A percentile compares a stretch with the other conserved stretches of the same genome.
Conservation (phyloP, 1,140 invertebrate species). For the Battus philenor region DNA sequence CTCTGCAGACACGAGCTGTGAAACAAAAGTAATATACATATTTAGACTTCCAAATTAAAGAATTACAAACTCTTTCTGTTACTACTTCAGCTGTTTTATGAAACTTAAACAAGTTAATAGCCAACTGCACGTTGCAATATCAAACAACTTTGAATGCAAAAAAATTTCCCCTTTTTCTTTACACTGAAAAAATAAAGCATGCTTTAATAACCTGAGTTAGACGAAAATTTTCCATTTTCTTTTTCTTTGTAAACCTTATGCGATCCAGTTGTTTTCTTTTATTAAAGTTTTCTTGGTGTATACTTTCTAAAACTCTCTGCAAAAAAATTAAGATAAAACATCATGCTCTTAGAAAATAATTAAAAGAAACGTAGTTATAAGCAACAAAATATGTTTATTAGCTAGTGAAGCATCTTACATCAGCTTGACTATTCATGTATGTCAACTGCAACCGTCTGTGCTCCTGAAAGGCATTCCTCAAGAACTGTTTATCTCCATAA, state of each 20-base stretch:
- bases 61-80: not conserved
- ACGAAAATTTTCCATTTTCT: slow-evolving; percentile 76
- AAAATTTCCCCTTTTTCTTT: too few species aligned
- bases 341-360: not conserved
- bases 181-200: too few species aligned
- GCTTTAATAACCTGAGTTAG: slow-evolving; percentile 78
- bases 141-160: too few species aligned
- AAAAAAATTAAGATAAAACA: slow-evolving; percentile 15
- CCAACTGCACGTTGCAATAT: too few species aligned
- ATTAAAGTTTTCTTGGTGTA: slow-evolving; percentile 77
- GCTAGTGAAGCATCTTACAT: slow-evolving; percentile 37
- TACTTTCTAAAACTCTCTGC: slow-evolving; percentile 76
- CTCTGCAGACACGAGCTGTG: slow-evolving; percentile 68
- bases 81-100: not conserved
- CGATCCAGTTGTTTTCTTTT: slow-evolving; percentile 78
- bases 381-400: not conserved
- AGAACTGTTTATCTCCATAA: slow-evolving; percentile 76
- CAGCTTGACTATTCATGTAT: slow-evolving; percentile 75
- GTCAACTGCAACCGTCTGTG: slow-evolving; percentile 76
- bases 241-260: slow-evolving; percentile 76
- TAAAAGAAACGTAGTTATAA: too few species aligned
- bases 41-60: too few species aligned
- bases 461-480: slow-evolving; percentile 73
- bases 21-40: too few species aligned
- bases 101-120: too few species aligned